These are phyloP conservation scores for Chironomus tentans DNA, from an alignment of 2,888 invertebrate genomes.

Conservation along the genomic window DNA sequence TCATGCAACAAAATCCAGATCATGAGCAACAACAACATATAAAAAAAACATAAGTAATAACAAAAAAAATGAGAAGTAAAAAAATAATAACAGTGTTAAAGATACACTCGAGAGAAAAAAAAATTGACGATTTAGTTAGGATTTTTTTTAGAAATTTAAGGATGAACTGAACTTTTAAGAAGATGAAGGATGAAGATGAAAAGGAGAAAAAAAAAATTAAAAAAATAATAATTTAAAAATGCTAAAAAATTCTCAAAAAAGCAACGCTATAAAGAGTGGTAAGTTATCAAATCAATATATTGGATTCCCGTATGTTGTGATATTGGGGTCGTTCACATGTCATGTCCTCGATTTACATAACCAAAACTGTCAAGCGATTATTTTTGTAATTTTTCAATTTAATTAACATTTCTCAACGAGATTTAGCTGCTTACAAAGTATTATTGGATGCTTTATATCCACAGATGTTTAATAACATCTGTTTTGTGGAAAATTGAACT, in stretches of 20 bases:
- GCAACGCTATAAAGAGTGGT: conserved; percentile 15
- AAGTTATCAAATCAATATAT: not conserved
- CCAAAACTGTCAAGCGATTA: no score
- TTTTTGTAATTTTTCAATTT: no score
- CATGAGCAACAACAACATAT: not conserved
- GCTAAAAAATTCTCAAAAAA: conserved; percentile 17
- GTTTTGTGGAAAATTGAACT: no score
- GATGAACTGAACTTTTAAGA: conserved; percentile 25
- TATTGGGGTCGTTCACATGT: no score
- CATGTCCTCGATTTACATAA: no score
- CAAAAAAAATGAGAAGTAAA: not conserved
- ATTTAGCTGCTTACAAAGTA: no score
- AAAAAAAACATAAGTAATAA: not conserved
- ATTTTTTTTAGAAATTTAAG: conserved; percentile 25
- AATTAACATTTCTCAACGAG: no score
- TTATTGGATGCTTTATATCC: no score
- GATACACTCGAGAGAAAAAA: not conserved
- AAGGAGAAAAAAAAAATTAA: not conserved
- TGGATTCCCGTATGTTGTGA: not conserved
- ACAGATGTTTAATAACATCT: no score
- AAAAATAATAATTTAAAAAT: not conserved
- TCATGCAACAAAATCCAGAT: no score
- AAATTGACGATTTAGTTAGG: conserved; percentile 24
- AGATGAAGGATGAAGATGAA: not conserved
- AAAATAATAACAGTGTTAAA: not conserved